Percentiles rank a stretch among this genome's conserved stretches.
Conservation (phyloP, 1,140 invertebrate species). For the Aphis craccivora region DNA sequence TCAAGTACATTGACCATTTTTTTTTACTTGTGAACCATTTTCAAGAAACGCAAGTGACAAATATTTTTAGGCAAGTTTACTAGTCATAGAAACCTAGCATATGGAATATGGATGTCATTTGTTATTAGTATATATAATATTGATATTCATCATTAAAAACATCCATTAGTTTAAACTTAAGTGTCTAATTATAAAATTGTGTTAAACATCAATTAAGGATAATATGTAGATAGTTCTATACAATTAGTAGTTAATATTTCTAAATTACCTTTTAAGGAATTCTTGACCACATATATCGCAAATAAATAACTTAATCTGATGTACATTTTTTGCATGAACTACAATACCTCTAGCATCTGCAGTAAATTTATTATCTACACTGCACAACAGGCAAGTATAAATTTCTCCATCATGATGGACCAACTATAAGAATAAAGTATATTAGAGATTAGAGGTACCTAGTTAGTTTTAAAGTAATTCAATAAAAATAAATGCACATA, state of each 20-base stretch:
- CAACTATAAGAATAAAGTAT: conserved; percentile 62
- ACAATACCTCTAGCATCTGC: conserved; percentile 70
- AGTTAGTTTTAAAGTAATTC: background rate
- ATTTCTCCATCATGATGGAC: conserved; percentile 66
- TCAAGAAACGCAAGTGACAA: no score
- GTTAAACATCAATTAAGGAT: no score
- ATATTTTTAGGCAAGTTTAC: no score
- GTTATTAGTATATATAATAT: no score
- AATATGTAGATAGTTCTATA: background rate
- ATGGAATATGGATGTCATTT: no score
- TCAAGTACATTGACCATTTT: no score
- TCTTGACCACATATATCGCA: conserved; percentile 76
- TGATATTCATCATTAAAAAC: no score
- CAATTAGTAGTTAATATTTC: background rate
- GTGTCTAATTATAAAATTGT: no score
- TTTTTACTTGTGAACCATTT: no score
- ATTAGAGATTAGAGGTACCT: background rate
- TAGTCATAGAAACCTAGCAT: no score
- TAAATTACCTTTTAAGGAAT: conserved; percentile 66
- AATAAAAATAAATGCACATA: background rate
- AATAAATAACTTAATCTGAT: conserved; percentile 73
- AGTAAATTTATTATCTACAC: conserved; percentile 65
- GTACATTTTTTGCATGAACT: conserved; percentile 69
- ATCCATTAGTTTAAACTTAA: no score
- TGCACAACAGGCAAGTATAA: conserved; percentile 72